Conservation (phyloP, 2,797 vertebrate species). For the Margarornis squamiger region DNA sequence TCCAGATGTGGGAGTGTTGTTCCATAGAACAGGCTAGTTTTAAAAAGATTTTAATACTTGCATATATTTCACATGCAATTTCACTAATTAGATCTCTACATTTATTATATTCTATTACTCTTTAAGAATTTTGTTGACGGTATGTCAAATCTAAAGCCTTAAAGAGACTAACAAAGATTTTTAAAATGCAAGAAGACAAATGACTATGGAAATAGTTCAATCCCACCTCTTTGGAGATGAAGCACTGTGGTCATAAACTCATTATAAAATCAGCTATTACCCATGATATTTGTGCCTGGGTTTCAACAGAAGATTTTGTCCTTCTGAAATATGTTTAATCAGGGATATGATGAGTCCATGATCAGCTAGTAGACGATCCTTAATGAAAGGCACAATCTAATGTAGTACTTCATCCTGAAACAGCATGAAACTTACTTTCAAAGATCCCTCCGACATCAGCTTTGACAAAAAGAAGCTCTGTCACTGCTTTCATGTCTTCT, state of each 20-base stretch:
- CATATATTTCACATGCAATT: background rate
- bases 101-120: background rate
- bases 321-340: background rate
- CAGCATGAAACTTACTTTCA: background rate
- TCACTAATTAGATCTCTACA: background rate
- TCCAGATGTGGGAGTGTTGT: background rate
- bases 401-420: background rate
- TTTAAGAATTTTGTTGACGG: background rate
- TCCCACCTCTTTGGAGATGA: background rate
- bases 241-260: background rate
- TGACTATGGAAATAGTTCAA: background rate
- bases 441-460: background rate
- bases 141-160: background rate
- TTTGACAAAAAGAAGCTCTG: background rate
- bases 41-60: background rate
- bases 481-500: background rate
- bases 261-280: background rate
- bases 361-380: background rate
- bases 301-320: background rate
- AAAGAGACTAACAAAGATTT: background rate
- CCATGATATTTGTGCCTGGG: background rate
- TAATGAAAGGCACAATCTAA: background rate
- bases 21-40: background rate
- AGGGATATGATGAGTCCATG: background rate
- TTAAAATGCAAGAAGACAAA: background rate